Evolutionary conservation across 2,113 vertebrate species (phyloP).

Genomic region (Tachuris rubrigastra): DNA sequence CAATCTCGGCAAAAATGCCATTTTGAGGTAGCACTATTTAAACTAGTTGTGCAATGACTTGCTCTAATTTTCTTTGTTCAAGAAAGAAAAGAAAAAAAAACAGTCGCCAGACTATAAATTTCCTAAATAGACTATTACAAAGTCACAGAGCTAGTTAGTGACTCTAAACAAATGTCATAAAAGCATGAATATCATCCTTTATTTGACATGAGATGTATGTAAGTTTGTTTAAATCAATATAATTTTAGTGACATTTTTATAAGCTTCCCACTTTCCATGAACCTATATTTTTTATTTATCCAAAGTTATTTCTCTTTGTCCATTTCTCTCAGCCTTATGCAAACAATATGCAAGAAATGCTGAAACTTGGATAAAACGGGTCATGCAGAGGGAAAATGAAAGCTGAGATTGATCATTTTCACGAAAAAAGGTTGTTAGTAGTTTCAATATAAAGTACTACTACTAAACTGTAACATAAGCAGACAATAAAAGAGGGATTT

Average conservation of each 20-base stretch:
- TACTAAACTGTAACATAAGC: constrained; percentile 69
- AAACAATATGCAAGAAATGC: constrained; percentile 78
- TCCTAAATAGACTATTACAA: constrained; percentile 70
- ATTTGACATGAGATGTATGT: constrained; percentile 76
- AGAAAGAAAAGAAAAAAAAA: constrained; percentile 71
- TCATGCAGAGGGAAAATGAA: constrained; percentile 75
- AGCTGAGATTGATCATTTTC: constrained; percentile 72
- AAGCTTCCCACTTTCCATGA: constrained; percentile 70
- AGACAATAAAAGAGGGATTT: constrained; percentile 72
- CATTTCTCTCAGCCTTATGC: constrained; percentile 79
- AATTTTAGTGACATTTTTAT: constrained; percentile 74
- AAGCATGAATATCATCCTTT: constrained; percentile 74
- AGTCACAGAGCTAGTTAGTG: constrained; percentile 79
- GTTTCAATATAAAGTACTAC: constrained; percentile 57
- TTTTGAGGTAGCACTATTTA: constrained; percentile 76
- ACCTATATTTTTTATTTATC: constrained; percentile 75
- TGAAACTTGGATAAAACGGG: constrained; percentile 77
- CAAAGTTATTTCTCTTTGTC: constrained; percentile 72
- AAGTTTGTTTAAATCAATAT: constrained; percentile 76
- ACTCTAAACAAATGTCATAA: constrained; percentile 80
- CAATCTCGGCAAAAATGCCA: constrained; percentile 69
- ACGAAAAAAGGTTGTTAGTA: constrained; percentile 66
- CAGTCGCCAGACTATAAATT: constrained; percentile 82
- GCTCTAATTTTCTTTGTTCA: constrained; percentile 73
- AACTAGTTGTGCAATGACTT: constrained; percentile 80